Percentiles rank a stretch among this genome's conserved stretches.
phyloP scores from a whole-genome alignment of 2,113 vertebrate species.

The Lipotes vexillifer region DNA sequence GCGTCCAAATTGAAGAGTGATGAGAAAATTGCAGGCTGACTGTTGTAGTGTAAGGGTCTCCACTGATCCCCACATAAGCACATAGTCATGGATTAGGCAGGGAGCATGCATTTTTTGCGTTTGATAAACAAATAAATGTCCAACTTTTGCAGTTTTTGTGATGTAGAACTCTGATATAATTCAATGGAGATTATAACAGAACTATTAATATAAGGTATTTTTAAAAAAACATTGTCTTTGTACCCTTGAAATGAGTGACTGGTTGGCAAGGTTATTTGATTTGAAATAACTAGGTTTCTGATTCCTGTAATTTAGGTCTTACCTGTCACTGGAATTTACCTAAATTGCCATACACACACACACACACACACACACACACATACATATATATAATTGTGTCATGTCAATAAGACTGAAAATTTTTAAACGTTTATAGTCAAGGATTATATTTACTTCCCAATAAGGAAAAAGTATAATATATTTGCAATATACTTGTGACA shows the following conservation, averaged over 20 bases:
- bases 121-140: conserved; percentile 26
- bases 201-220: conserved; percentile 48
- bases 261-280: conserved; percentile 66
- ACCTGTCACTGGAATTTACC: conserved; percentile 59
- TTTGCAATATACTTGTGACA: background rate
- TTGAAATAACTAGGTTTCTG: conserved; percentile 71
- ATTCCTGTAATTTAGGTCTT: conserved; percentile 67
- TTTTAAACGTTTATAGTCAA: conserved; percentile 46
- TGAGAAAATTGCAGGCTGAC: conserved; percentile 43
- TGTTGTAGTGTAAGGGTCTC: background rate
- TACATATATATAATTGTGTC: conserved; percentile 19
- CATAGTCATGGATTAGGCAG: background rate
- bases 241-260: conserved; percentile 58
- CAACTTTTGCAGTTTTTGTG: background rate
- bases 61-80: background rate
- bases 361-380: background rate
- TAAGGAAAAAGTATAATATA: conserved; percentile 33
- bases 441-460: conserved; percentile 48
- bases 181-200: conserved; percentile 50
- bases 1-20: conserved; percentile 19
- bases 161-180: conserved; percentile 27
- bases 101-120: background rate
- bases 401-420: conserved; percentile 40
- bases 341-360: conserved; percentile 31
- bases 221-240: conserved; percentile 42